Evolutionary conservation across 1,140 invertebrate genomes (phyloP).

Genomic region (Caenorhabditis latens): DNA sequence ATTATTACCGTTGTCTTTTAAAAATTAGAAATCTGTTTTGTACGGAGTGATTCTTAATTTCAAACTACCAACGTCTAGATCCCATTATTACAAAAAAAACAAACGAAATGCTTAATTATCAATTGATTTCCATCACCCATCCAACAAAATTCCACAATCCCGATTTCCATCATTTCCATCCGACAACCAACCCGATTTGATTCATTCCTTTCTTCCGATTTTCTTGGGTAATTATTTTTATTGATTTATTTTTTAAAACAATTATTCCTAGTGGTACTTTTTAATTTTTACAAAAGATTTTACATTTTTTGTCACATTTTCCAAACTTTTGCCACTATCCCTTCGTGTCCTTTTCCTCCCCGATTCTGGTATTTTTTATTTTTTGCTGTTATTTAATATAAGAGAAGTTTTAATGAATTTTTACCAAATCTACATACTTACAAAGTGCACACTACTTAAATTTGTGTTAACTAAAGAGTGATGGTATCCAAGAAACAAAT

Average conservation of each 20-base stretch:
- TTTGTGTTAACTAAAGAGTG: too few species aligned
- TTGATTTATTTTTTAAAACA: not conserved
- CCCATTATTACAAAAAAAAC: not conserved
- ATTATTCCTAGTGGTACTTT: conserved; percentile 20
- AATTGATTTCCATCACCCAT: not conserved
- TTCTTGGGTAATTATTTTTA: conserved; percentile 7
- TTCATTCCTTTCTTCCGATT: conserved; percentile 24
- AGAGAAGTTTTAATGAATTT: too few species aligned
- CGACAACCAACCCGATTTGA: not conserved
- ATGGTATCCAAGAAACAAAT: too few species aligned
- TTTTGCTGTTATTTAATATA: not conserved
- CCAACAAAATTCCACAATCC: not conserved
- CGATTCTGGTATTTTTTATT: conserved; percentile 41
- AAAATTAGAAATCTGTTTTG: not conserved
- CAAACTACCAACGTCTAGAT: not conserved
- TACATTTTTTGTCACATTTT: not conserved
- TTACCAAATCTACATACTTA: too few species aligned
- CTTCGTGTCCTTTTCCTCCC: conserved; percentile 3
- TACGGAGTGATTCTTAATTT: not conserved
- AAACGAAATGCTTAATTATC: conserved; percentile 50
- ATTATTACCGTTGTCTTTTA: not conserved
- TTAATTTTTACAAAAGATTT: not conserved
- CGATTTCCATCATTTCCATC: not conserved
- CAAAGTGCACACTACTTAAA: too few species aligned
- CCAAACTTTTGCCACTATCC: conserved; percentile 17